A percentile compares a stretch with the other conserved stretches of the same genome.
These are phyloP conservation scores for Galeruca laticollis DNA, from an alignment of 2,888 invertebrate genomes.

Conservation along the genomic window DNA sequence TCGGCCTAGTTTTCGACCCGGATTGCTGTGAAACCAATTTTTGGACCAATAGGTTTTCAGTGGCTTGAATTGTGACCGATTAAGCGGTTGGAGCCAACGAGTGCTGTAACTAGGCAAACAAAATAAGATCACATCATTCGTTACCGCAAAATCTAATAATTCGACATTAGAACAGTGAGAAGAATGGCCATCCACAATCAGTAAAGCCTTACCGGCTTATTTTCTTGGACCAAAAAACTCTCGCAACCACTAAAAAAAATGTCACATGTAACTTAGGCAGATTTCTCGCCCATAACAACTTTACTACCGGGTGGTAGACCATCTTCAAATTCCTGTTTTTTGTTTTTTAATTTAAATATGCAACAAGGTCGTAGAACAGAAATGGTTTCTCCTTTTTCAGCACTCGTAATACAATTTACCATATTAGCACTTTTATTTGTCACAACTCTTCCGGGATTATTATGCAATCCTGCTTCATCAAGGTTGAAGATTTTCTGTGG, in stretches of 20 bases:
- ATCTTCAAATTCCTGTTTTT: constrained; percentile 25
- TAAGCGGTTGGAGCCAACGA: constrained; percentile 46
- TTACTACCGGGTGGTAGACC: constrained; percentile 22
- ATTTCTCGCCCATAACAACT: constrained; percentile 31
- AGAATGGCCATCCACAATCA: constrained; percentile 55
- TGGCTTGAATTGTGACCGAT: neutral
- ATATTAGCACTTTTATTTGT: too few relatives aligned
- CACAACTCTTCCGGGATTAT: too few relatives aligned
- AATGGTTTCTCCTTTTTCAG: constrained; percentile 45
- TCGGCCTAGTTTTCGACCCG: too few relatives aligned
- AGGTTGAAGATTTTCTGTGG: too few relatives aligned
- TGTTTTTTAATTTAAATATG: constrained; percentile 28
- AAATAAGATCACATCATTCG: constrained; percentile 48
- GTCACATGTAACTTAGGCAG: constrained; percentile 31
- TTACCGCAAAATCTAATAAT: constrained; percentile 48
- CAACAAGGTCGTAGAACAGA: constrained; percentile 13
- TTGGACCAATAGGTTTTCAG: too few relatives aligned
- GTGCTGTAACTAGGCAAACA: constrained; percentile 35
- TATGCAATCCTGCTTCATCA: too few relatives aligned
- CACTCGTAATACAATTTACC: constrained; percentile 40
- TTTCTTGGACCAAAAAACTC: constrained; percentile 51
- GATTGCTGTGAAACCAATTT: too few relatives aligned
- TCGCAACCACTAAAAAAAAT: constrained; percentile 38
- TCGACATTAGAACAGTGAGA: constrained; percentile 46
- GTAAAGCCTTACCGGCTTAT: constrained; percentile 48